Evolutionary conservation across 2,113 vertebrate genomes (phyloP), one percentile per base, ranked within the genome.

Genomic region (Pipa parva): DNA sequence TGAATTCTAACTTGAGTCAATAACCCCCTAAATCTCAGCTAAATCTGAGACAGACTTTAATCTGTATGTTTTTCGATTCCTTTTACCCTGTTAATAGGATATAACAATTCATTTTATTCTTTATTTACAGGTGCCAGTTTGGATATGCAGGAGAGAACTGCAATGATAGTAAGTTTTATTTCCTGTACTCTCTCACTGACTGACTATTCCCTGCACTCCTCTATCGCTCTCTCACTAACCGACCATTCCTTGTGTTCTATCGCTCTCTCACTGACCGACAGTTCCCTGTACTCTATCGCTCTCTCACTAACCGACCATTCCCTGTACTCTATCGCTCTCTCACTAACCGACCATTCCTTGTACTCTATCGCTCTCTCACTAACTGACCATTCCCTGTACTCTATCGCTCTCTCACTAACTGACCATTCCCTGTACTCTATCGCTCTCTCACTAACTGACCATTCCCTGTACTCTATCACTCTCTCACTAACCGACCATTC

Each of bases 101-200:
- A 21, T 26, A 52, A 26, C 3, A 26, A 7, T 22, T 36, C 54
- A 0, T 73, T 48, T 0, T 6, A 49, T 72, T 51, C 1, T 6
- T 73, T 3, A 78, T 0, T 59, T 78, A 18, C 55, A 90, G 88
- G 18, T 91, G 89, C 76, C 0, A 17, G 0, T 78, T 85, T 50
- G 87, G 89, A 46, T 88, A 54, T 36, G 74, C 72, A 0, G 88
- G 89, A 57, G 22, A 55, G 0, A 0, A 63, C 0, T 91, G 89
- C 27, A 0, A 0, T 0, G 70, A 90, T 46, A 0, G 89, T 91
- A 71, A 87, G 88, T 86, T 24, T 51, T 22, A 15, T 1, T 26
- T n/a, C 3, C 39, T 42, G 39, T 42, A 13, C 10, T 31, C 10
- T 6, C 5, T 6, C 5, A 31, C 5, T 7, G 18, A 22, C 42